phyloP scores from a whole-genome alignment of 1,140 invertebrate genomes.

The Euwallacea similis region DNA sequence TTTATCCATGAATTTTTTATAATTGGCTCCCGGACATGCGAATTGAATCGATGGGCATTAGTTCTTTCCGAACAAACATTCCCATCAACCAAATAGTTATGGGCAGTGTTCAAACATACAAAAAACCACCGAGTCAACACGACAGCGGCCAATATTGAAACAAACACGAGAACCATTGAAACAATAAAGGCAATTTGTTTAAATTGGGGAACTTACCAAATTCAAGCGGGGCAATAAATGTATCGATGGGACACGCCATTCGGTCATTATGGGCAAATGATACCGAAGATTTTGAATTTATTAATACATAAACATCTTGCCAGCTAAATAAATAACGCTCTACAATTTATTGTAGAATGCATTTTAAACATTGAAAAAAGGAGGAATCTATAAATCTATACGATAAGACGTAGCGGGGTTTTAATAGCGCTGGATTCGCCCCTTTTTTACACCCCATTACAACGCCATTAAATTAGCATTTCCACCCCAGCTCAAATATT shows the following conservation, averaged over 20 bases:
- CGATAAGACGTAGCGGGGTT: neutral
- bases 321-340: no score
- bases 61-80: neutral
- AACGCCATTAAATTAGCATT: slow-evolving; percentile 33
- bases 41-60: neutral
- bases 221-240: neutral
- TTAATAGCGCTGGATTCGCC: neutral
- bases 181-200: neutral
- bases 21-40: neutral
- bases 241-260: slow-evolving; percentile 3
- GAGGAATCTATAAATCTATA: neutral
- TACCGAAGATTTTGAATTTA: neutral
- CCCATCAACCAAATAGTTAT: neutral
- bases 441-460: slow-evolving; percentile 35
- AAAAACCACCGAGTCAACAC: neutral
- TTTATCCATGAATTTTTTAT: neutral
- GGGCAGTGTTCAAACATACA: neutral
- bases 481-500: slow-evolving; percentile 22
- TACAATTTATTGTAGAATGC: no score
- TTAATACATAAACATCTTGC: no score
- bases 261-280: slow-evolving; percentile 1
- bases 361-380: no score
- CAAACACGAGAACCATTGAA: neutral
- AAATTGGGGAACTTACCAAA: neutral
- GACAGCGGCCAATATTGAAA: slow-evolving; percentile 1